A percentile compares a stretch with the other conserved stretches of the same genome.
Conservation (phyloP, 2,888 invertebrate genomes). For the Psylliodes chrysocephalus region DNA sequence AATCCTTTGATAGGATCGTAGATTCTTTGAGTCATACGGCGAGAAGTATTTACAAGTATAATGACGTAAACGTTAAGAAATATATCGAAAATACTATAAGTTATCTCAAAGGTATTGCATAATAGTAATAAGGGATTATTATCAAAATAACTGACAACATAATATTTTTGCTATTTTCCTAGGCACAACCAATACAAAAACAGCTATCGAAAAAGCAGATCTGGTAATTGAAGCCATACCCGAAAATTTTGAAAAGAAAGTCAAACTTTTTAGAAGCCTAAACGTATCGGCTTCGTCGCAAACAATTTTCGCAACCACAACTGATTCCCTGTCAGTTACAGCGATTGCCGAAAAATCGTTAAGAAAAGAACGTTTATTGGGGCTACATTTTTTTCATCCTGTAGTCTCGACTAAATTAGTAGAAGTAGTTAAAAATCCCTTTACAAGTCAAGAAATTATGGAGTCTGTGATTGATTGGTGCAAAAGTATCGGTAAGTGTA, state of each 20-base stretch:
- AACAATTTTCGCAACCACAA: constrained; percentile 25
- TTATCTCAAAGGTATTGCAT: constrained; percentile 15
- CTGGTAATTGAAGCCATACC: constrained; percentile 16
- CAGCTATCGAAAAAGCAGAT: constrained; percentile 10
- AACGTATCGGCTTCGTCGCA: background rate
- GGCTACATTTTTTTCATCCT: constrained; percentile 24
- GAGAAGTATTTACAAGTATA: constrained; percentile 2
- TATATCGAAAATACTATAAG: constrained; percentile 15
- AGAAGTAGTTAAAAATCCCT: constrained; percentile 15
- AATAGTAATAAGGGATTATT: too few species aligned
- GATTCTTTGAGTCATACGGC: background rate
- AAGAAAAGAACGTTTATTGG: constrained; percentile 15
- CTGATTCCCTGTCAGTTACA: constrained; percentile 8
- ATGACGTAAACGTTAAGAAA: constrained; percentile 5
- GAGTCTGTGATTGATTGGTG: constrained; percentile 16
- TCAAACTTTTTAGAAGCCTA: constrained; percentile 2
- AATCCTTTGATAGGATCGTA: constrained; percentile 9
- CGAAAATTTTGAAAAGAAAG: constrained; percentile 17
- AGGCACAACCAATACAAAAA: constrained; percentile 11
- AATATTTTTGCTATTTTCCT: too few species aligned
- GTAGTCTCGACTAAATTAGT: constrained; percentile 11
- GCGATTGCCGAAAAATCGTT: constrained; percentile 3
- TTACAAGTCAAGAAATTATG: constrained; percentile 4
- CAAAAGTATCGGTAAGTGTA: constrained; percentile 13
- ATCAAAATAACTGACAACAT: too few species aligned